Conservation (phyloP, 2,797 vertebrate species). For the Ispidina lecontei region DNA sequence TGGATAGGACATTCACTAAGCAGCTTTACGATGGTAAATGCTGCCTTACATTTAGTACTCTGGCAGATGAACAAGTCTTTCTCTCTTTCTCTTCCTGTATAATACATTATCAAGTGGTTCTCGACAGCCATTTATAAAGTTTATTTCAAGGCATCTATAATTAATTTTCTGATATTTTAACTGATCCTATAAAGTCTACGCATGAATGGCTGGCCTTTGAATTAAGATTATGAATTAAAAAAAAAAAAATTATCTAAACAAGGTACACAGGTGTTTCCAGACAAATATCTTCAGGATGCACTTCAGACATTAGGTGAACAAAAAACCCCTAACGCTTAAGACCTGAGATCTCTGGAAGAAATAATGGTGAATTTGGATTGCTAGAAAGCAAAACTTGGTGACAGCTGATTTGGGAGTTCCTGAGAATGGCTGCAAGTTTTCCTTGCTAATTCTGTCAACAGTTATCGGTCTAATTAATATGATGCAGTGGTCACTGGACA, state of each 20-base stretch:
- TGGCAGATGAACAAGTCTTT: conserved; percentile 26
- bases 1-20: neutral
- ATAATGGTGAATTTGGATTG: neutral
- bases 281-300: neutral
- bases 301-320: neutral
- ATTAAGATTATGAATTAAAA: neutral
- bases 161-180: conserved; percentile 63
- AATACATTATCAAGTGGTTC: conserved; percentile 42
- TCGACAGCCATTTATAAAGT: conserved; percentile 60
- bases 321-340: neutral
- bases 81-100: conserved; percentile 38
- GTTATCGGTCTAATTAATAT: neutral
- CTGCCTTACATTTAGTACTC: conserved; percentile 21
- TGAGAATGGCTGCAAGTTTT: neutral
- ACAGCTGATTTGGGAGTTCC: neutral
- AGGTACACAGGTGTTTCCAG: neutral
- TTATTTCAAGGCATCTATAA: conserved; percentile 70
- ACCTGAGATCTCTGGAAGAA: neutral
- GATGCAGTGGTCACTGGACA: neutral
- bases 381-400: neutral
- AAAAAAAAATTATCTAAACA: neutral
- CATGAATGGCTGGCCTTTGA: conserved; percentile 15
- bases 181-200: conserved; percentile 53
- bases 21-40: conserved; percentile 20
- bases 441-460: neutral